Conservation (phyloP, 30 jellyfish, hydroid and myxozoan genomes). For the Turritopsis dohrnii region DNA sequence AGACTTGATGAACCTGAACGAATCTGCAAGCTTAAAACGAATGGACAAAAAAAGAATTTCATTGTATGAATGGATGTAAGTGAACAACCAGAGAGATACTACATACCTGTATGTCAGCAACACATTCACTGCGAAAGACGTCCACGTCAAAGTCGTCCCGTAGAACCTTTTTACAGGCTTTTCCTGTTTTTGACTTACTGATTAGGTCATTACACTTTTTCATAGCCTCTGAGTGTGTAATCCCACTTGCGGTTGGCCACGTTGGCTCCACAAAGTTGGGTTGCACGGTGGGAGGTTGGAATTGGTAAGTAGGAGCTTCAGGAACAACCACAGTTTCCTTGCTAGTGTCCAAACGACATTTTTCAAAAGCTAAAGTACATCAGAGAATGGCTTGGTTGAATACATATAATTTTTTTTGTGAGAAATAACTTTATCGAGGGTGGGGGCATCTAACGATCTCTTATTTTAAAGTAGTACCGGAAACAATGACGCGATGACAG, state of each 20-base stretch:
- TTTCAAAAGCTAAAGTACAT: not conserved
- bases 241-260: conserved; percentile 72
- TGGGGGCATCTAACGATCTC: too few species aligned
- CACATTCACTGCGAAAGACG: conserved; percentile 40
- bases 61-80: not conserved
- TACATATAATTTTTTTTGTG: not conserved
- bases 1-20: conserved; percentile 17
- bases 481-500: too few species aligned
- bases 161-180: conserved; percentile 31
- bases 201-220: conserved; percentile 24
- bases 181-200: conserved; percentile 35
- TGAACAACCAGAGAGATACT: not conserved
- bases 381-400: not conserved
- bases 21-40: not conserved
- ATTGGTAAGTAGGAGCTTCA: conserved; percentile 22
- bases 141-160: conserved; percentile 39
- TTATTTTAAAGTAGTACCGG: too few species aligned
- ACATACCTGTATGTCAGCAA: conserved; percentile 57
- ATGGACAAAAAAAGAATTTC: not conserved
- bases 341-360: conserved; percentile 21
- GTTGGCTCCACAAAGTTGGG: conserved; percentile 22
- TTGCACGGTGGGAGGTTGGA: not conserved
- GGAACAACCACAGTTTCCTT: conserved; percentile 32
- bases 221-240: conserved; percentile 27
- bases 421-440: too few species aligned